Base-by-base conservation (phyloP, 2,888 invertebrate species). In the Latrodectus elegans region DNA sequence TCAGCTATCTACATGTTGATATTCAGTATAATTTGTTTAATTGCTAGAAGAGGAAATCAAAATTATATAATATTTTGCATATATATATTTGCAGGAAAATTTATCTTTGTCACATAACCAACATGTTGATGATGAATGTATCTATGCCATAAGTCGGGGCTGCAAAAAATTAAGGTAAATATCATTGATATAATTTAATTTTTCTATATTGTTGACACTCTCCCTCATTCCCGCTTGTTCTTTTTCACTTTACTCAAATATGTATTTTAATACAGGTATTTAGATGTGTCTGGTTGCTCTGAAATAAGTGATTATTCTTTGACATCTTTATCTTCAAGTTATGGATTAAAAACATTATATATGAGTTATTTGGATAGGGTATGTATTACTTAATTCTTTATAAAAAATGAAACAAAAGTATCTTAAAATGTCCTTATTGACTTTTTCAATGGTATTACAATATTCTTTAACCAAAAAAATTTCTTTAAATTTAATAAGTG, bases 321-420 rank as follows among this genome's bases (percentile, higher is more conserved):
- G 55, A 82, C 82, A 1, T 88, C 89, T 49, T 52, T 89, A 10
- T 88, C 89, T 4, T 14, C 80, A 53, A 84, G 88, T 53, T 83
- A 86, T 52, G 65, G 51, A 71, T 73, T 89, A 65, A 77, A 78
- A 52, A 89, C 73, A 3, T 70, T 89, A 49, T 64, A 84, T 49
- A 88, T 89, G n/a, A 89, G 81, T 80, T 89, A 89, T 67, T 82
- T 87, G 52, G 88, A 88, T 15, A 84, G 84, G 73, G 89, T 89
- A 26, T 67, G 82, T 78, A 11, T 22, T 52, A n/a, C 38, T 38
- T 38, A 6, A 6, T 38, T 38, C 38, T 38, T 38, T 38, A 3
- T 1, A 6, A 6, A 6, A 38, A 38, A 38, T 38, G 38, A 38
- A 38, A 38, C 6, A 38, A 38, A 38, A 38, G 38, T 38, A 38